Evolutionary conservation across 1,140 invertebrate genomes (phyloP).

Genomic region (Dendroctonus ponderosae): DNA sequence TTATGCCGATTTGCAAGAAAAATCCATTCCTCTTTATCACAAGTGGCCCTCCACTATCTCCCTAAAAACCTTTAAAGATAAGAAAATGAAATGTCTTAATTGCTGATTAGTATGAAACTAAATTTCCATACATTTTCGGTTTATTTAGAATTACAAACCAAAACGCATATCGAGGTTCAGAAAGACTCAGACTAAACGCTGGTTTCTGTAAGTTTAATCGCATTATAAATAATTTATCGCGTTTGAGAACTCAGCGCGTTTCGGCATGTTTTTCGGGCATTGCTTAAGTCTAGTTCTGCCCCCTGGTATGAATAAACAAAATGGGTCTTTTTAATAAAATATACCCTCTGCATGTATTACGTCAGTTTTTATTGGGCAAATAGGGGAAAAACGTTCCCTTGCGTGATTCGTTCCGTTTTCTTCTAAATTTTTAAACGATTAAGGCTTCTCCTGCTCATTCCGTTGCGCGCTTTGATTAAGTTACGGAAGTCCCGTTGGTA

Average conservation of each 20-base stretch:
- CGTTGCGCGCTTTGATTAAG: constrained; percentile 7
- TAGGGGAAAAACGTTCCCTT: constrained; percentile 18
- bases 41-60: constrained; percentile 48
- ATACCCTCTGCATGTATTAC: constrained; percentile 8
- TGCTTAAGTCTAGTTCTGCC: no score
- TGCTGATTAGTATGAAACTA: no score
- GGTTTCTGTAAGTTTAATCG: no score
- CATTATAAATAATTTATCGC: no score
- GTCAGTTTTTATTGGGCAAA: constrained; percentile 13
- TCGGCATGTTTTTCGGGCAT: no score
- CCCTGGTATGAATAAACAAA: constrained; percentile 15
- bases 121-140: neutral
- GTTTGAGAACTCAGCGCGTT: no score
- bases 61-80: constrained; percentile 37
- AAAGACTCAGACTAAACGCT: no score
- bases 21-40: constrained; percentile 39
- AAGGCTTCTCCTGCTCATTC: neutral
- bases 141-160: no score
- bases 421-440: constrained; percentile 18
- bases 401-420: constrained; percentile 7
- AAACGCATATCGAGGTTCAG: no score
- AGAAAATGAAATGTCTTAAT: no score
- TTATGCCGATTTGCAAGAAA: constrained; percentile 45
- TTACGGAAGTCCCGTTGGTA: neutral
- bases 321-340: constrained; percentile 13